Evolutionary conservation across 1,140 invertebrate genomes (phyloP).

Genomic region (Drosophila nasuta): DNA sequence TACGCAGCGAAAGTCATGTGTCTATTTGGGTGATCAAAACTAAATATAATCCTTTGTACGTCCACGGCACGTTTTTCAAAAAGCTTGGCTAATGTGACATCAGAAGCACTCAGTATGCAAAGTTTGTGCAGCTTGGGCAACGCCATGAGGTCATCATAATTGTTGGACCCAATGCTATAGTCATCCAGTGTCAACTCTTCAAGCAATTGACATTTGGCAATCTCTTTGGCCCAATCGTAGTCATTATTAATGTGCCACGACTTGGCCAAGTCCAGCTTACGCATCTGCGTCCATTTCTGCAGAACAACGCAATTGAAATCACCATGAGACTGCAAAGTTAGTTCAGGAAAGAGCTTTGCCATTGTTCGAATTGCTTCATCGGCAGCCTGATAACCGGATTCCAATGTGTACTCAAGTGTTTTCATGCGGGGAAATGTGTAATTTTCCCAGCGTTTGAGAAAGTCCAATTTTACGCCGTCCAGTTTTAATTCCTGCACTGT

Average conservation of each 20-base stretch:
- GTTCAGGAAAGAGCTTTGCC: slow-evolving; percentile 8
- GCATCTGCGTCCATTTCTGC: slow-evolving; percentile 1
- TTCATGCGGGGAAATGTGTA: slow-evolving; percentile 2
- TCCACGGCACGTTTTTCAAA: no score
- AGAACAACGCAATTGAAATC: neutral
- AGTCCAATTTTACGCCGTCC: neutral
- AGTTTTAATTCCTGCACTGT: slow-evolving; percentile 8
- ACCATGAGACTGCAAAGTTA: neutral
- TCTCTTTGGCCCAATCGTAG: no score
- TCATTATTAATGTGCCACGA: neutral
- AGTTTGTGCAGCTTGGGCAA: no score
- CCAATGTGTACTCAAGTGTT: neutral
- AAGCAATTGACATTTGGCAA: neutral
- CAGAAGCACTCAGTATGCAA: no score
- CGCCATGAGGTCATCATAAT: no score
- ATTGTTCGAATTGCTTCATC: neutral
- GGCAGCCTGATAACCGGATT: neutral
- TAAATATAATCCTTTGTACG: no score
- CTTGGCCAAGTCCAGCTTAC: slow-evolving; percentile 13
- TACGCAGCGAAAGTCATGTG: no score
- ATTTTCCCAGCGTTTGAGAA: neutral
- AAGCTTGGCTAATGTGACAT: no score
- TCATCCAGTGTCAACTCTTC: slow-evolving; percentile 16
- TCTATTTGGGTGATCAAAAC: no score
- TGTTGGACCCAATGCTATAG: no score